A percentile compares a stretch with the other conserved stretches of the same genome.
Conservation (phyloP, 1,140 invertebrate genomes). For the Cydia fagiglandana region DNA sequence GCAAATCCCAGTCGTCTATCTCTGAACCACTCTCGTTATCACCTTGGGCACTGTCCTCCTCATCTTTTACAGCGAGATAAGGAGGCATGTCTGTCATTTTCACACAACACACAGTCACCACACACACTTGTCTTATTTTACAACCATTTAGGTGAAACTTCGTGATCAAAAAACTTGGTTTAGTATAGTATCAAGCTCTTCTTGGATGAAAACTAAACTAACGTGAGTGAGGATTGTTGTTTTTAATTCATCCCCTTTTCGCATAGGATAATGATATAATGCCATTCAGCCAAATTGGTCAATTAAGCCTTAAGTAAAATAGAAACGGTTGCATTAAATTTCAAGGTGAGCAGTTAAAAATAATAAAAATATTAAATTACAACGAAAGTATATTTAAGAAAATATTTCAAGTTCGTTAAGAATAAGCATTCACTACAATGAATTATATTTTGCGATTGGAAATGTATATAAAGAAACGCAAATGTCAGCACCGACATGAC, state of each 20-base stretch:
- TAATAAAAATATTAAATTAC: background rate
- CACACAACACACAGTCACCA: slow-evolving; percentile 59
- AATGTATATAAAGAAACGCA: background rate
- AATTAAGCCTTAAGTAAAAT: background rate
- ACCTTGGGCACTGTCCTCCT: slow-evolving; percentile 85
- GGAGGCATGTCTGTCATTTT: slow-evolving; percentile 78
- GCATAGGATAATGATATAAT: background rate
- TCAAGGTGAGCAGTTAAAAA: background rate
- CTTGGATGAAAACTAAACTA: slow-evolving; percentile 15
- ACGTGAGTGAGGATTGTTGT: slow-evolving; percentile 20
- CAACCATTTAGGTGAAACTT: slow-evolving; percentile 14
- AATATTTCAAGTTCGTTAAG: too few relatives aligned
- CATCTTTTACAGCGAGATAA: slow-evolving; percentile 72
- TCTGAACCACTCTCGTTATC: slow-evolving; percentile 91
- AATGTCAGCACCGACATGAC: slow-evolving; percentile 11
- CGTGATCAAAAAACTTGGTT: slow-evolving; percentile 12
- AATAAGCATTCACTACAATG: background rate
- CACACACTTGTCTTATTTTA: slow-evolving; percentile 35
- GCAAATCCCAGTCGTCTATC: slow-evolving; percentile 83
- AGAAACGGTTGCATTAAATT: background rate
- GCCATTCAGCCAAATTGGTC: background rate
- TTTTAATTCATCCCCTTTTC: slow-evolving; percentile 17
- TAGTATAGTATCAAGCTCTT: background rate
- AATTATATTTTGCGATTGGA: too few relatives aligned
- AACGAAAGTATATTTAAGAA: background rate